A percentile compares a stretch with the other conserved stretches of the same genome.
Evolutionary conservation across 2,113 vertebrate genomes (phyloP).

Genomic region (Hipposideros armiger): DNA sequence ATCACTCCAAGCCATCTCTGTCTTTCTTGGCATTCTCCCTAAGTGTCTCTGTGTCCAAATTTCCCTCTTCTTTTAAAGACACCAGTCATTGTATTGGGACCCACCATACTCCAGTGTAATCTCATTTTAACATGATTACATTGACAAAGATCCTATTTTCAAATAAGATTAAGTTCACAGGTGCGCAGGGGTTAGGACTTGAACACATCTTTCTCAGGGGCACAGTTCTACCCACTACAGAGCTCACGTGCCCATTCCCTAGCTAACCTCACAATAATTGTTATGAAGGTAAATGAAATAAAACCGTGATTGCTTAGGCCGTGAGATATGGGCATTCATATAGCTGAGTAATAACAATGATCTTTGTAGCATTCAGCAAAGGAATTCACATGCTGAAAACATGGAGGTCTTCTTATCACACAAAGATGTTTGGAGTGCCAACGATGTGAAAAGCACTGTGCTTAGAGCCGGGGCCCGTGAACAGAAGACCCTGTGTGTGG

Average conservation of each 20-base stretch:
- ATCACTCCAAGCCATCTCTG: not conserved
- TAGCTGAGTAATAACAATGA: not conserved
- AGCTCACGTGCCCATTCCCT: not conserved
- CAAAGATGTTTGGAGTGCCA: not conserved
- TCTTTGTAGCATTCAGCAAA: not conserved
- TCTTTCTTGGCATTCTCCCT: no score
- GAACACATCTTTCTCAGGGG: no score
- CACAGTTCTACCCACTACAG: not conserved
- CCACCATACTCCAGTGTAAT: not conserved
- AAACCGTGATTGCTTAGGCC: not conserved
- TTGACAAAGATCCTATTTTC: not conserved
- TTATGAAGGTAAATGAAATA: not conserved
- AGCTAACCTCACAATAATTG: not conserved
- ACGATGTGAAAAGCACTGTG: not conserved
- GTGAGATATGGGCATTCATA: accelerated
- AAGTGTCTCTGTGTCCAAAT: not conserved
- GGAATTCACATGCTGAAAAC: not conserved
- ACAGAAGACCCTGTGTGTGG: not conserved
- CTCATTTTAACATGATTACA: not conserved
- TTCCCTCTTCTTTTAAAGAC: not conserved
- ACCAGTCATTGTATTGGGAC: not conserved
- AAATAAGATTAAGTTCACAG: not conserved
- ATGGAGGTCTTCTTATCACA: not conserved
- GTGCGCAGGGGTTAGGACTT: not conserved
- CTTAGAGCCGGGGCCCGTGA: accelerated